Percentiles rank a stretch among this genome's conserved stretches.
These are phyloP conservation scores for Hippocampus mohnikei DNA, from an alignment of 2,113 vertebrate genomes.

Conservation along the genomic window DNA sequence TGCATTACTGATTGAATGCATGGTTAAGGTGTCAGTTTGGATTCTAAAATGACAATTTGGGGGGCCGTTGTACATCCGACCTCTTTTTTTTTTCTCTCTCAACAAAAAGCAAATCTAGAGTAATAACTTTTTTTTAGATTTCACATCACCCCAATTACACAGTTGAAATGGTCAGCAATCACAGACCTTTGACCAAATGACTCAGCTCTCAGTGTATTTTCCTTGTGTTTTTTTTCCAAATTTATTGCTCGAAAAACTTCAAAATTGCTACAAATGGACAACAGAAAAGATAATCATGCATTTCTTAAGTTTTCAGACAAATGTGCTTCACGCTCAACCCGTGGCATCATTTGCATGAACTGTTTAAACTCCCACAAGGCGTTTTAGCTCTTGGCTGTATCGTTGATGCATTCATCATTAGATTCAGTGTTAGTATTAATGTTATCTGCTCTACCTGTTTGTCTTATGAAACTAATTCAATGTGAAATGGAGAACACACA, in stretches of 20 bases:
- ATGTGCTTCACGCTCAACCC: constrained; percentile 31
- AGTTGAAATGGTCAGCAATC: background rate
- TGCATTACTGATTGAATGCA: constrained; percentile 43
- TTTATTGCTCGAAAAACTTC: background rate
- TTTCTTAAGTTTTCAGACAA: constrained; percentile 5
- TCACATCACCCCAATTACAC: background rate
- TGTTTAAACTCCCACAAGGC: constrained; percentile 49
- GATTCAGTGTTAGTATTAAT: constrained; percentile 50
- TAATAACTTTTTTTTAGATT: background rate
- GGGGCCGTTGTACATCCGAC: constrained; percentile 5
- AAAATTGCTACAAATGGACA: constrained; percentile 12
- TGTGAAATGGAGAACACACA: constrained; percentile 40
- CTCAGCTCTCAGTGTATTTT: constrained; percentile 20
- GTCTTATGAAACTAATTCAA: constrained; percentile 49
- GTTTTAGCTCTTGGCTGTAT: constrained; percentile 37
- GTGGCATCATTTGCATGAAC: constrained; percentile 62
- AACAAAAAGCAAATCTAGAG: constrained; percentile 22
- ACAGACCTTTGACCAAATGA: constrained; percentile 43
- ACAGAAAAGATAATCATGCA: background rate
- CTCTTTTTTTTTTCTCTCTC: constrained; percentile 10
- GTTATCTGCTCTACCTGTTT: constrained; percentile 53
- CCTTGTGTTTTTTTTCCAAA: background rate
- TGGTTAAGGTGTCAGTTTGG: constrained; percentile 29
- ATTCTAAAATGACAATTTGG: constrained; percentile 13
- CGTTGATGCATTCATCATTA: constrained; percentile 38